phyloP scores from a whole-genome alignment of 1,140 invertebrate genomes.

The Neodiprion virginianus region DNA sequence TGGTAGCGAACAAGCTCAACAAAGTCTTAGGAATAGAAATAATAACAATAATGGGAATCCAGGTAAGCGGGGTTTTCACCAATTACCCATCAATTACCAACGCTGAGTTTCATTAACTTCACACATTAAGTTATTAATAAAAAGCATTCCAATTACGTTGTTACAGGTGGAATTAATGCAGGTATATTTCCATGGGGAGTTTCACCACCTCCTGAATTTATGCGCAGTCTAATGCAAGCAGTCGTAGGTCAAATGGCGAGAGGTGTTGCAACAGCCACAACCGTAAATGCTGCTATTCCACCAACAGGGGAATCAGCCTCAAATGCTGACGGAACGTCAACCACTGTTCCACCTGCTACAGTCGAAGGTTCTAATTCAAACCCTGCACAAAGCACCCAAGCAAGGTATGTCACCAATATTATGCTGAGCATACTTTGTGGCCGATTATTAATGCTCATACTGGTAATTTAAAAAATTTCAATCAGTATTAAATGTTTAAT shows the following conservation, averaged over 20 bases:
- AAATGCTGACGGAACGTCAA: background rate
- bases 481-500: constrained; percentile 3
- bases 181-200: constrained; percentile 40
- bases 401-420: constrained; percentile 46
- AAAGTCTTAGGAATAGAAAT: constrained; percentile 42
- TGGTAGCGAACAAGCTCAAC: constrained; percentile 53
- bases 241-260: constrained; percentile 52
- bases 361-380: constrained; percentile 39
- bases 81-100: background rate
- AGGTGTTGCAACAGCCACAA: constrained; percentile 29
- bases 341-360: constrained; percentile 9
- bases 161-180: constrained; percentile 15
- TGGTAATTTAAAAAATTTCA: background rate
- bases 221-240: constrained; percentile 70
- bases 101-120: constrained; percentile 23
- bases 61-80: background rate
- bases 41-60: constrained; percentile 38
- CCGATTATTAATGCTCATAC: background rate
- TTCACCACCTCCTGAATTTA: constrained; percentile 59
- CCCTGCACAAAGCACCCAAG: constrained; percentile 62
- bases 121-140: constrained; percentile 29
- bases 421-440: background rate
- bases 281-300: constrained; percentile 26
- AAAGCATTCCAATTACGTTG: constrained; percentile 30
- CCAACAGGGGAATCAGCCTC: constrained; percentile 20